Evolutionary conservation across 2,113 vertebrate species (phyloP), one percentile per base, ranked within the genome.

Genomic region (Gasterosteus aculeatus): DNA sequence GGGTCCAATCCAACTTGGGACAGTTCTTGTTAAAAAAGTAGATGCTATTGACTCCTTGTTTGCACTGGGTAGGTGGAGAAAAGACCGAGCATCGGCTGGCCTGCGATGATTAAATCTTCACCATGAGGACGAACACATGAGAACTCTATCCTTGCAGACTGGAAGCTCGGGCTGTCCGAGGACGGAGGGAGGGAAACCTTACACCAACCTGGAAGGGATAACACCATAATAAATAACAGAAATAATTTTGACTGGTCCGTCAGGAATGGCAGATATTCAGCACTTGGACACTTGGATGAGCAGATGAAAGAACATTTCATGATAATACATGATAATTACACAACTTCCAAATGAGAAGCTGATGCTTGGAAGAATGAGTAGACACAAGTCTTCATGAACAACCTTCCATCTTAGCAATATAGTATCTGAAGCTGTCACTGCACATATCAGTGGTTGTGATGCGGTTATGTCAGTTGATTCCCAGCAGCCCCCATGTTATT

Each of bases 141-240:
- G 10, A 49, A 44, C 16, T 16, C 10, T 67, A 51, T 5, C 69
- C 59, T 7, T 79, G 51, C 59, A 59, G 68, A 33, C 62, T 1
- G 70, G 49, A 29, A 2, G 29, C 29, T 69, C 31, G 11, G 77
- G 46, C 29, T 38, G 75, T 57, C n/a, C 1, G 9, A 47, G 63
- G 53, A 42, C 49, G 38, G 66, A 62, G 51, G 70, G 67, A 53
- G 2, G 69, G 77, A 73, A 72, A 62, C 67, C 70, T 78, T 42
- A 85, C 77, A 85, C 65, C 72, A 33, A 51, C 83, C 91, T 92
- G 75, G 0, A 53, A 89, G 77, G 18, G n/a, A 84, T 29, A 68
- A 54, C 51, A 78, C 18, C 0, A 78, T 10, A 16, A 49, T 57
- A 70, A n/a, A 72, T 22, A 31, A 41, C 10, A 31, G n/a, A 61